Conservation (phyloP, 2,888 invertebrate species). For the Acleris sparsana region DNA sequence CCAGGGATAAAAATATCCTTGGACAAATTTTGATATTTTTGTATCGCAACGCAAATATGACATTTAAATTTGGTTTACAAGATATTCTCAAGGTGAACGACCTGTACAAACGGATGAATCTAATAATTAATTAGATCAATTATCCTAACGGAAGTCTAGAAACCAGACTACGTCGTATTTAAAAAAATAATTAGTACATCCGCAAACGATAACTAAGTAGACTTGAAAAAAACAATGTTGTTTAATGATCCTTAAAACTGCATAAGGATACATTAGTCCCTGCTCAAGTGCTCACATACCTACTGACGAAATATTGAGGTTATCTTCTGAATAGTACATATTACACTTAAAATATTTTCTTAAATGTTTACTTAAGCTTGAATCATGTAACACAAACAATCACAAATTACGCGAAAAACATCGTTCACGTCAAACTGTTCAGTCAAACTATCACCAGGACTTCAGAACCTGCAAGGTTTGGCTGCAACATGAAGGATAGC, state of each 20-base stretch:
- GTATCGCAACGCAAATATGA: background rate
- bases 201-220: slow-evolving; percentile 14
- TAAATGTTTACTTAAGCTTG: too few relatives aligned
- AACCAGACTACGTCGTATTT: slow-evolving; percentile 23
- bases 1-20: too few relatives aligned
- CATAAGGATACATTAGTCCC: background rate
- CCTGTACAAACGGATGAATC: slow-evolving; percentile 21
- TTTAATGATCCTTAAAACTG: background rate
- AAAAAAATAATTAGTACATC: slow-evolving; percentile 26
- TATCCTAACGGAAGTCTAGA: slow-evolving; percentile 32
- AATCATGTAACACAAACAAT: too few relatives aligned
- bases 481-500: too few relatives aligned
- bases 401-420: too few relatives aligned
- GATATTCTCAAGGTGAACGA: slow-evolving; percentile 23
- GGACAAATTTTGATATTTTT: too few relatives aligned
- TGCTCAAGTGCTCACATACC: background rate
- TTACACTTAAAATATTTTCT: too few relatives aligned
- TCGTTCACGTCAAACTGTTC: too few relatives aligned
- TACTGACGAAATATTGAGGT: too few relatives aligned
- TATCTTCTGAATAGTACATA: too few relatives aligned
- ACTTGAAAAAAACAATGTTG: slow-evolving; percentile 5
- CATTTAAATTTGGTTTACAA: background rate
- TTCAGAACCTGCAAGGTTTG: too few relatives aligned
- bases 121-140: slow-evolving; percentile 35
- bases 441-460: too few relatives aligned